phyloP scores from a whole-genome alignment of 1,140 invertebrate genomes.

The Megalopta genalis region DNA sequence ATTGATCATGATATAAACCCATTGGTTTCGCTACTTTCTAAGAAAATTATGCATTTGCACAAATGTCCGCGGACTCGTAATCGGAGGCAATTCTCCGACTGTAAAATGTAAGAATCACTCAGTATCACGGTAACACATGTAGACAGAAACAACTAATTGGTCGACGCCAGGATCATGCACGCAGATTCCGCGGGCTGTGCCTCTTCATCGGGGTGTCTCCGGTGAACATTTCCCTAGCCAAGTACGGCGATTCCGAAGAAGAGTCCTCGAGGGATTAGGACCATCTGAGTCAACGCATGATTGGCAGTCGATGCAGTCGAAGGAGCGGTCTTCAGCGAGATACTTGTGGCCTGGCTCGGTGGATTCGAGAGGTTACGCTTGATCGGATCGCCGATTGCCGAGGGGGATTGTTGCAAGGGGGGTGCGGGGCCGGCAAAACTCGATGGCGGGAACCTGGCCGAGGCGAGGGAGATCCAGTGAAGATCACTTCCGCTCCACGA shows the following conservation, averaged over 20 bases:
- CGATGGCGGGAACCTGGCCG: constrained; percentile 37
- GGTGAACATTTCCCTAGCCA: constrained; percentile 10
- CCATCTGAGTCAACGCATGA: constrained; percentile 73
- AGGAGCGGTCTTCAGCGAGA: constrained; percentile 61
- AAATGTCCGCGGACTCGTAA: no score
- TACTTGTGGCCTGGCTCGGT: constrained; percentile 71
- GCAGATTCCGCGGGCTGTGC: background rate
- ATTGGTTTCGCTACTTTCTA: no score
- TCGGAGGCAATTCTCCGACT: no score
- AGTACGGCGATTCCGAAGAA: constrained; percentile 60
- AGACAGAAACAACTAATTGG: background rate
- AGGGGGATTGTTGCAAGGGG: constrained; percentile 33
- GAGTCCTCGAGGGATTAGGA: constrained; percentile 75
- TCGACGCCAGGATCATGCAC: background rate
- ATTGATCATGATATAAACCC: no score
- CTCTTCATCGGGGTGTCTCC: background rate
- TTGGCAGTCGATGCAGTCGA: constrained; percentile 71
- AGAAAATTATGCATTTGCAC: no score
- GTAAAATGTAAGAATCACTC: no score
- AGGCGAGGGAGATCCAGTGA: constrained; percentile 26
- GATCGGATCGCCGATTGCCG: constrained; percentile 71
- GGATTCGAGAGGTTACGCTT: constrained; percentile 74
- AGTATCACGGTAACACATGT: no score
- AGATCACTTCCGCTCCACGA: constrained; percentile 60
- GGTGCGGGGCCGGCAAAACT: constrained; percentile 24